These are phyloP conservation scores for Polypterus senegalus DNA, from an alignment of 2,113 vertebrate species.

Conservation along the genomic window DNA sequence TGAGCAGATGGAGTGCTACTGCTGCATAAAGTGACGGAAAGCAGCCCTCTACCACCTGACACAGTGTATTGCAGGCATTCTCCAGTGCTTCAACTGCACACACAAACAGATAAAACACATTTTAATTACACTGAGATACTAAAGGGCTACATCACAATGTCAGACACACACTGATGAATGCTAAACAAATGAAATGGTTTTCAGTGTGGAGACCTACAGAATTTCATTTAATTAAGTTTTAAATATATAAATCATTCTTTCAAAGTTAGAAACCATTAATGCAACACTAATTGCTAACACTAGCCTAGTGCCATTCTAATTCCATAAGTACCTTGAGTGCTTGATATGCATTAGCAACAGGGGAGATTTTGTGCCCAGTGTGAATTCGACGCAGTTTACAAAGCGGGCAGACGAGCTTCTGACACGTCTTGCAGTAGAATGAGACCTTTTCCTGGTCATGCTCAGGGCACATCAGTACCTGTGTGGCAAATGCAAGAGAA, in stretches of 20 bases:
- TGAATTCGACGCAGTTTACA: conserved; percentile 80
- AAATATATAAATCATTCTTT: too few species aligned
- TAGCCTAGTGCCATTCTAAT: too few species aligned
- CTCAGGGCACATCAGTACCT: conserved; percentile 85
- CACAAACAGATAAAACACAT: too few species aligned
- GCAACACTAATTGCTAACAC: too few species aligned
- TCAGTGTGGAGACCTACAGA: background rate
- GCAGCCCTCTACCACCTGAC: too few species aligned
- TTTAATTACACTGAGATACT: too few species aligned
- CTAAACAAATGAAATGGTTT: background rate
- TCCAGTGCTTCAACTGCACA: too few species aligned
- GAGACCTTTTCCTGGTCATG: conserved; percentile 82
- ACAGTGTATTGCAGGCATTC: too few species aligned
- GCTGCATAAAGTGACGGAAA: too few species aligned
- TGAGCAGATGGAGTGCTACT: too few species aligned
- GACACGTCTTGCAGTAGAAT: conserved; percentile 86
- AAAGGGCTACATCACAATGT: background rate
- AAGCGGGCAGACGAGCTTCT: conserved; percentile 73
- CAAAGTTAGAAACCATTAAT: too few species aligned
- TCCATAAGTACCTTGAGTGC: conserved; percentile 67
- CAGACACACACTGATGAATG: background rate
- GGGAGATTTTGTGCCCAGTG: conserved; percentile 80
- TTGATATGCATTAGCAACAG: conserved; percentile 80
- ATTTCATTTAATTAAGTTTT: too few species aligned
- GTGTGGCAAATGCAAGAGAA: background rate